Base-by-base conservation (phyloP, 2,113 vertebrate genomes). In the Cephalopholis sonnerati region DNA sequence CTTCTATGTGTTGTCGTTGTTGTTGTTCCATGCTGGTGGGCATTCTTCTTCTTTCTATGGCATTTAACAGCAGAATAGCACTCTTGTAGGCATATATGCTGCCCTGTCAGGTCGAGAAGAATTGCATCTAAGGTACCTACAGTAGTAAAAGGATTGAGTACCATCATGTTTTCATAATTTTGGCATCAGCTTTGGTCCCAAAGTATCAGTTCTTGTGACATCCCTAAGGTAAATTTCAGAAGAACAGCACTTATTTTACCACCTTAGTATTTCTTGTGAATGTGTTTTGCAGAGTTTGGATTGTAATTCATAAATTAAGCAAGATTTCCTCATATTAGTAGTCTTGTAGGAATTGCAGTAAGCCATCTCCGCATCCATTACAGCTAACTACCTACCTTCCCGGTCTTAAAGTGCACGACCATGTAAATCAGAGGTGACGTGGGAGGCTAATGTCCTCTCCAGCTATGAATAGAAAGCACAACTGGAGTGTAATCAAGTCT, bases 391-490 rank as follows among this genome's bases (percentile, higher is more conserved):
- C 61, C 58, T 17, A 12, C 46, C 61, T 51, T 32, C 51, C n/a
- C 1, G 20, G 25, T 29, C 51, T 36, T 51, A 74, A 82, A 80
- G 68, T 74, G 72, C 73, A 65, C 20, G n/a, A 2, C 1, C 76
- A 82, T 86, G 84, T 83, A 74, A 76, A 83, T 71, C 54, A n/a
- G 50, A 62, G 81, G 62, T 78, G 79, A 82, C 6, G 72, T 72
- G 65, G 62, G 83, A 83, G 68, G 77, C 74, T 50, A 81, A 70
- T 76, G 87, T 79, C 13, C 13, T 88, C 82, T 83, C 22, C 3
- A 69, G 65, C 71, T 92, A 88, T 93, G 81, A 89, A 86, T 89
- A 92, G 87, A 84, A 89, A 67, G 27, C 59, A 64, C 59, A 55
- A 68, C 55, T 86, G 79, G 80, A 64, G 41, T 63, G 83, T 85